These are phyloP conservation scores for Tauraco hartlaubi DNA, from an alignment of 2,797 vertebrate genomes.

Conservation along the genomic window DNA sequence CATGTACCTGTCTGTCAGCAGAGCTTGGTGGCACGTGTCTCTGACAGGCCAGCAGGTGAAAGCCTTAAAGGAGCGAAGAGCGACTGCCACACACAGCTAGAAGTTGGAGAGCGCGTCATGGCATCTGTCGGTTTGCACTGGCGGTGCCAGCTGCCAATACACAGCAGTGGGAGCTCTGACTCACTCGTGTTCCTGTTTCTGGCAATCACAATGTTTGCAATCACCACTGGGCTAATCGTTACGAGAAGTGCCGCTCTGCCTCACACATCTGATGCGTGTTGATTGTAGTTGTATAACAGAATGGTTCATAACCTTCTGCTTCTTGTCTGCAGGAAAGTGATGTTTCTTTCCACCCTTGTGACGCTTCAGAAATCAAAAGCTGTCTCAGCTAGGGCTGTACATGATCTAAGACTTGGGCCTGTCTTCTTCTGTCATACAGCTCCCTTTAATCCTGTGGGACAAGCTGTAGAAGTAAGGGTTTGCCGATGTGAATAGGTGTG, in stretches of 20 bases:
- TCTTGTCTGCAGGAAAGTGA: background rate
- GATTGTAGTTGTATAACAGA: background rate
- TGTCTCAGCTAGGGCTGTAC: background rate
- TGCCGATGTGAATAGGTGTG: background rate
- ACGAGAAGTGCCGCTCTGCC: constrained; percentile 1
- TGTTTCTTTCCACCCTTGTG: constrained; percentile 18
- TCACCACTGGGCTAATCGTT: constrained; percentile 42
- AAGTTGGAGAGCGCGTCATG: background rate
- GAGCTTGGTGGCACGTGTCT: background rate
- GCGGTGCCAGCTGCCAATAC: background rate
- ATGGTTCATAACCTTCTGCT: constrained; percentile 42
- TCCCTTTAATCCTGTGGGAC: background rate
- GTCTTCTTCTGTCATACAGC: background rate
- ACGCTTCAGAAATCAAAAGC: constrained; percentile 1
- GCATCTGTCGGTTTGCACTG: rapidly evolving
- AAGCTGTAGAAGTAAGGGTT: background rate
- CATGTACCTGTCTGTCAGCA: background rate
- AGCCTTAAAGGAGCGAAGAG: background rate
- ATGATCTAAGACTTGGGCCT: background rate
- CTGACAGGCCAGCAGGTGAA: background rate
- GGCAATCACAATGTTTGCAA: constrained; percentile 11
- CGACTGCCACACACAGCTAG: background rate
- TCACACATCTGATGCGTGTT: background rate
- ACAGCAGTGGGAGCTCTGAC: background rate
- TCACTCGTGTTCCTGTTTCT: background rate